phyloP scores from a whole-genome alignment of 2,797 vertebrate genomes.

The Eulemur rubriventer region DNA sequence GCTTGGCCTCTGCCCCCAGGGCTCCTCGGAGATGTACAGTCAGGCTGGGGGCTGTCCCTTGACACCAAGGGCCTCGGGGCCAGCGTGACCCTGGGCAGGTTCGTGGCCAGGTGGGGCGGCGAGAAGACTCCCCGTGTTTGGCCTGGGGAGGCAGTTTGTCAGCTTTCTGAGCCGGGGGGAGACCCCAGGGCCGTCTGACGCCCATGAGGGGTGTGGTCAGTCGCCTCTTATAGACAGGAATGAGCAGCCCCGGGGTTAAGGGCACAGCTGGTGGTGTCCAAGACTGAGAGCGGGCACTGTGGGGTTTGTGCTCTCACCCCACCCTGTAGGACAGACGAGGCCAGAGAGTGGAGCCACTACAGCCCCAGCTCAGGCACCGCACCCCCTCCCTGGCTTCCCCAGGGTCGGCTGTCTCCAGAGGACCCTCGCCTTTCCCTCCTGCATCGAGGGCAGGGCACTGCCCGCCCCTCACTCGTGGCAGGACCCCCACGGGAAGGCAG shows the following conservation, averaged over 20 bases:
- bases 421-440: not conserved
- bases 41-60: not conserved
- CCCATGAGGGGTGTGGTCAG: not conserved
- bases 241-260: not conserved
- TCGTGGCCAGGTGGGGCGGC: not conserved
- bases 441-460: not conserved
- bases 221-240: not conserved
- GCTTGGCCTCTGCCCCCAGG: not conserved
- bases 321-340: no score
- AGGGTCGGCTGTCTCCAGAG: not conserved
- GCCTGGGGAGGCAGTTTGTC: not conserved
- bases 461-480: not conserved
- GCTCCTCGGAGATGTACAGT: not conserved
- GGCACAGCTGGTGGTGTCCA: not conserved
- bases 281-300: not conserved
- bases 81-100: not conserved
- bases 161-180: not conserved
- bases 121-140: not conserved
- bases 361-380: accelerated
- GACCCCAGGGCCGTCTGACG: not conserved
- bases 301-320: not conserved
- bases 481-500: not conserved
- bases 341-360: not conserved
- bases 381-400: not conserved
- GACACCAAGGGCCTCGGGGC: not conserved